A percentile compares a stretch with the other conserved stretches of the same genome.
Conservation (phyloP, 1,140 invertebrate species). For the Grapholita molesta region DNA sequence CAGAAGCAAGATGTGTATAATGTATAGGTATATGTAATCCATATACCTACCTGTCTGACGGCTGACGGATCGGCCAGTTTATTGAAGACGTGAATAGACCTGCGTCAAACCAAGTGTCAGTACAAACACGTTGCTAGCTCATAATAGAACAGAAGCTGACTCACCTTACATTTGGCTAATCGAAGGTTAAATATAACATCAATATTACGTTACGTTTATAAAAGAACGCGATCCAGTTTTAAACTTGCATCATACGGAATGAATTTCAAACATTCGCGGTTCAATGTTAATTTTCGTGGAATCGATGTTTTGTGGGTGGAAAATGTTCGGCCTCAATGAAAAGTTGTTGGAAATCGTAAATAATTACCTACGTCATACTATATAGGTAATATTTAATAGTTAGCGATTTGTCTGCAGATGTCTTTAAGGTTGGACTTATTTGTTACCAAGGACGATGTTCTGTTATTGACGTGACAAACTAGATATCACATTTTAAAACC, state of each 20-base stretch:
- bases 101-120: conserved; percentile 41
- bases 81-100: conserved; percentile 37
- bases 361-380: too few relatives aligned
- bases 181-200: conserved; percentile 68
- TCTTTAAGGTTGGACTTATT: too few relatives aligned
- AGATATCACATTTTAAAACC: too few relatives aligned
- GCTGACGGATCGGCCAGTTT: conserved; percentile 18
- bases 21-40: neutral
- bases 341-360: too few relatives aligned
- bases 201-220: conserved; percentile 43
- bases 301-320: neutral
- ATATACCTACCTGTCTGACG: conserved; percentile 6
- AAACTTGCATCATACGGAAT: conserved; percentile 9
- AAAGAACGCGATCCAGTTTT: conserved; percentile 21
- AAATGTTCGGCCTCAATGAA: neutral
- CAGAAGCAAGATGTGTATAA: too few relatives aligned
- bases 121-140: conserved; percentile 51
- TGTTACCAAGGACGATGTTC: too few relatives aligned
- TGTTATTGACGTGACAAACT: too few relatives aligned
- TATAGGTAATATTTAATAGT: neutral
- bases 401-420: too few relatives aligned
- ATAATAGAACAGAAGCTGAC: conserved; percentile 55
- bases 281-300: neutral
- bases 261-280: conserved; percentile 10
- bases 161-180: conserved; percentile 65